Evolutionary conservation across 2,797 vertebrate genomes (phyloP).

Genomic region (Numenius phaeopus): DNA sequence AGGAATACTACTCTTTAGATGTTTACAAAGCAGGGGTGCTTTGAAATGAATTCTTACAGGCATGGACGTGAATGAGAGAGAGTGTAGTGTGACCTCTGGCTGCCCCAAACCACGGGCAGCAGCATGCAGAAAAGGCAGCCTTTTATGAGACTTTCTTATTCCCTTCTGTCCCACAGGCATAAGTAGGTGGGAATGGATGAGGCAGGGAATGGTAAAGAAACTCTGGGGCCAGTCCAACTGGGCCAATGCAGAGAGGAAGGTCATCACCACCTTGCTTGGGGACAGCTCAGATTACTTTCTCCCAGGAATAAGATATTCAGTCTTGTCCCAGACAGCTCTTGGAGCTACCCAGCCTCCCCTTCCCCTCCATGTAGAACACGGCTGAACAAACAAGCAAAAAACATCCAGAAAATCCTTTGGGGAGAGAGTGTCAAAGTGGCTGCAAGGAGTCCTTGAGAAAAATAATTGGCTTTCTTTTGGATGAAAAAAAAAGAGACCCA

Average conservation of each 20-base stretch:
- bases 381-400: constrained; percentile 37
- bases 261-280: neutral
- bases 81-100: constrained; percentile 9
- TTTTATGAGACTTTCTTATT: constrained; percentile 25
- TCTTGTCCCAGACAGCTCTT: neutral
- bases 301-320: neutral
- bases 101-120: constrained; percentile 18
- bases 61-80: neutral
- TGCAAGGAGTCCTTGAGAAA: constrained; percentile 50
- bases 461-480: constrained; percentile 50
- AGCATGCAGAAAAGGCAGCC: constrained; percentile 10
- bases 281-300: constrained; percentile 26
- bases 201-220: neutral
- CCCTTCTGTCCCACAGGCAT: neutral
- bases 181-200: constrained; percentile 34
- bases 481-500: constrained; percentile 15
- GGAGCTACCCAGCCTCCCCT: neutral
- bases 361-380: neutral
- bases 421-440: neutral
- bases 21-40: constrained; percentile 27
- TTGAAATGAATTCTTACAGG: constrained; percentile 27
- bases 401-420: constrained; percentile 26
- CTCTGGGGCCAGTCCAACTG: neutral
- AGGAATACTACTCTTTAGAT: constrained; percentile 38
- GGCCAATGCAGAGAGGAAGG: constrained; percentile 10